Conservation (phyloP, 2,113 vertebrate genomes). For the Muscicapa adusta region DNA sequence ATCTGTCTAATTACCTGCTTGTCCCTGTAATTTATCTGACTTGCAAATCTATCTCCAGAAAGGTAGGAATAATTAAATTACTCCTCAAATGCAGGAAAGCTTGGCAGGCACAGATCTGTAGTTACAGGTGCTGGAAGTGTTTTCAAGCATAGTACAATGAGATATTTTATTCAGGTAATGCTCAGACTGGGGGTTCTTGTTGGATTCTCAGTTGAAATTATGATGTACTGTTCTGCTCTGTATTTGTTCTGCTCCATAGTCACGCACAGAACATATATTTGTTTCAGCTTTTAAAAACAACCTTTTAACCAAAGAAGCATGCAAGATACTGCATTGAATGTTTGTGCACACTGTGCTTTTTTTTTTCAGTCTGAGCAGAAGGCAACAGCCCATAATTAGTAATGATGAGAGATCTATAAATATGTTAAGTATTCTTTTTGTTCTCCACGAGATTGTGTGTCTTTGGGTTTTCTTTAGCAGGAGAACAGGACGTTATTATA, state of each 20-base stretch:
- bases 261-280: neutral
- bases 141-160: neutral
- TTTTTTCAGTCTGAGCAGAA: neutral
- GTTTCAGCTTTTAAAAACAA: neutral
- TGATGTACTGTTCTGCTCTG: neutral
- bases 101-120: neutral
- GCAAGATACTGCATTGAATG: neutral
- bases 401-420: neutral
- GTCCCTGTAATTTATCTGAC: constrained; percentile 1
- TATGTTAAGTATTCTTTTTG: neutral
- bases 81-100: neutral
- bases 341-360: neutral
- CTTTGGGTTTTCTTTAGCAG: neutral
- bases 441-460: neutral
- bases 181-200: neutral
- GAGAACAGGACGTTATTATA: neutral
- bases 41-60: neutral
- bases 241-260: neutral
- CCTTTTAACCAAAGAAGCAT: neutral
- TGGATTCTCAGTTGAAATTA: neutral
- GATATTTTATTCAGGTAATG: neutral
- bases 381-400: neutral
- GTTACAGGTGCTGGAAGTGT: neutral
- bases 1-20: constrained; percentile 13
- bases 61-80: constrained; percentile 18